Percentiles rank a stretch among this genome's conserved stretches.
These are phyloP conservation scores for Cottoperca gobio DNA, from an alignment of 2,797 vertebrate genomes.

Conservation along the genomic window DNA sequence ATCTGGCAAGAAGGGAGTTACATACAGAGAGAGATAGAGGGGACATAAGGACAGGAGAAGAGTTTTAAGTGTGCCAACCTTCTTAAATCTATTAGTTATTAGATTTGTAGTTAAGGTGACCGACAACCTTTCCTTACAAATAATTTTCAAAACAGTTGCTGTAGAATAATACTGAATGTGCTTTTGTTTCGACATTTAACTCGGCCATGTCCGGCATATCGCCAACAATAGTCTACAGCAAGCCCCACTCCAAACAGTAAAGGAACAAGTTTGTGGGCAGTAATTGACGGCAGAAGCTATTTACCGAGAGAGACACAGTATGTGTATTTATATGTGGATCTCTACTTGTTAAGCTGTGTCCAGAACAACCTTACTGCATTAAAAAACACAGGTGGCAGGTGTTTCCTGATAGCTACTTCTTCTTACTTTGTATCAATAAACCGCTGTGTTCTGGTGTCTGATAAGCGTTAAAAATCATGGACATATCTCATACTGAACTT, in stretches of 20 bases:
- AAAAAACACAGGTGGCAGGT: neutral
- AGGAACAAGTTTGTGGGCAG: neutral
- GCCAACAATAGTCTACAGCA: neutral
- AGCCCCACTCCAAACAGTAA: neutral
- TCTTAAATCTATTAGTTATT: slow-evolving; percentile 4
- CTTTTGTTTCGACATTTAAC: neutral
- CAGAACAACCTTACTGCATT: slow-evolving; percentile 16
- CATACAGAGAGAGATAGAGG: slow-evolving; percentile 21
- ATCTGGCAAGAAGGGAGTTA: slow-evolving; percentile 32
- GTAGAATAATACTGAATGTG: neutral
- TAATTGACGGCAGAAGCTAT: neutral
- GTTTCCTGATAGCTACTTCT: slow-evolving; percentile 4
- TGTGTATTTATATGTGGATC: neutral
- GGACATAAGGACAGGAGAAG: neutral
- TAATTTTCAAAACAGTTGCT: neutral
- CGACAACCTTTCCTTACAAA: slow-evolving; percentile 7
- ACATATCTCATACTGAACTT: slow-evolving; percentile 11
- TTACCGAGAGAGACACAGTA: neutral
- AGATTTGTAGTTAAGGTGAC: neutral
- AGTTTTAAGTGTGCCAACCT: neutral
- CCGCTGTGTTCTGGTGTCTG: neutral
- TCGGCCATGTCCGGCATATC: neutral
- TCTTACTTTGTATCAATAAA: slow-evolving; percentile 7
- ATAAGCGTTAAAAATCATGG: neutral
- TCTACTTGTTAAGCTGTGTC: neutral